These are phyloP conservation scores for Petroica traversi DNA, from an alignment of 2,113 vertebrate species.

Conservation along the genomic window DNA sequence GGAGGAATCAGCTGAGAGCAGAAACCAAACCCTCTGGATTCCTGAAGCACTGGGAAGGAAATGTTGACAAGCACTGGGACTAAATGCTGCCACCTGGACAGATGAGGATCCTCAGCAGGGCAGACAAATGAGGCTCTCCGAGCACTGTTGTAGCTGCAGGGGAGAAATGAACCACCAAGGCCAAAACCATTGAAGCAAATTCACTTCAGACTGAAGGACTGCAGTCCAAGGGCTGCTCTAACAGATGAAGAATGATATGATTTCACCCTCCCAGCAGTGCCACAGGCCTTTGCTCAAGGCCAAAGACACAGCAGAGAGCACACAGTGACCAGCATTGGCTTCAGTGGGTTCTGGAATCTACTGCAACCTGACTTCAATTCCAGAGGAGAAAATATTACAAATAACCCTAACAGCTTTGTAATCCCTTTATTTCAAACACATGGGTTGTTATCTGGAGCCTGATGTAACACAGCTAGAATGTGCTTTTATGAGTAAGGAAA, in stretches of 20 bases:
- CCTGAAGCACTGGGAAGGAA: neutral
- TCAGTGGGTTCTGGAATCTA: neutral
- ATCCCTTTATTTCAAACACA: neutral
- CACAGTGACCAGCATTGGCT: neutral
- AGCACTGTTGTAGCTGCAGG: neutral
- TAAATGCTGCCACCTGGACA: neutral
- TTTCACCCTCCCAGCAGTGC: constrained; percentile 8
- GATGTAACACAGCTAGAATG: neutral
- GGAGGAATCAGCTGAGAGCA: neutral
- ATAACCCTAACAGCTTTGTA: neutral
- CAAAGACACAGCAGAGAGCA: neutral
- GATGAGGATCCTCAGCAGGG: neutral
- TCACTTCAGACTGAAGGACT: neutral
- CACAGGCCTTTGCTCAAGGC: neutral
- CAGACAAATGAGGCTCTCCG: neutral
- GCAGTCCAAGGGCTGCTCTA: constrained; percentile 1
- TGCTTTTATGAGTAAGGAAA: neutral
- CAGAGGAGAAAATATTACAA: neutral
- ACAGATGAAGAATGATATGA: constrained; percentile 1
- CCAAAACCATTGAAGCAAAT: neutral
- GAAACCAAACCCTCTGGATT: neutral
- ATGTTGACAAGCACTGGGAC: neutral
- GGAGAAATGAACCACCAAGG: neutral
- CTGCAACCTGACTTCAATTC: neutral
- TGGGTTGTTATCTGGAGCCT: neutral